These are phyloP conservation scores for Drosophila mercatorum DNA, from an alignment of 2,888 invertebrate genomes.

Conservation along the genomic window DNA sequence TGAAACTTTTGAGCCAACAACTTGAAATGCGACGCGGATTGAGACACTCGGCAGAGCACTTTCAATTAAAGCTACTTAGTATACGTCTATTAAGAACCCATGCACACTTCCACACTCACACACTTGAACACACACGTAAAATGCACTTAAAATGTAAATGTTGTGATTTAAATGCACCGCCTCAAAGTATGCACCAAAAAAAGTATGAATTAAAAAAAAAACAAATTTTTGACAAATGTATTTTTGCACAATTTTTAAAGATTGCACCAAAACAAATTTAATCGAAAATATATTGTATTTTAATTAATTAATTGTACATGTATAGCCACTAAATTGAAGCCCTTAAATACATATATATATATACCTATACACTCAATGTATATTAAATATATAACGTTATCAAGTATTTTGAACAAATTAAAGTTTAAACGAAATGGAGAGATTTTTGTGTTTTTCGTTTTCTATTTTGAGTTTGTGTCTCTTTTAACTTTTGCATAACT, in stretches of 20 bases:
- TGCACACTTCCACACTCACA: conserved; percentile 20
- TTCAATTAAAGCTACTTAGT: conserved; percentile 33
- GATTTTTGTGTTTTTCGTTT: conserved; percentile 38
- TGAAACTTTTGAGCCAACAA: conserved; percentile 74
- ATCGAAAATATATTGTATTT: conserved; percentile 55
- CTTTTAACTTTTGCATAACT: conserved; percentile 37
- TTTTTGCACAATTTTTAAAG: conserved; percentile 74
- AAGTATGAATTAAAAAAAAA: not conserved
- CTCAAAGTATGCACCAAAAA: conserved; percentile 75
- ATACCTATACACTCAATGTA: conserved; percentile 14
- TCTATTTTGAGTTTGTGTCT: conserved; percentile 43
- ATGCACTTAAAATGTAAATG: conserved; percentile 78
- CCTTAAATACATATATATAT: conserved; percentile 14
- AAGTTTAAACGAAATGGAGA: conserved; percentile 26
- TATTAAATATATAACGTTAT: conserved; percentile 25
- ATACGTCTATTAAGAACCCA: conserved; percentile 36
- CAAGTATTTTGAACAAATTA: conserved; percentile 29
- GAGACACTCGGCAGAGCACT: conserved; percentile 36
- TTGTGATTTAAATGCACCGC: conserved; percentile 80
- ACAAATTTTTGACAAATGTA: conserved; percentile 69
- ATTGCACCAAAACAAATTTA: conserved; percentile 65
- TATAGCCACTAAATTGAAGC: conserved; percentile 46
- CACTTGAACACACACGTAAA: conserved; percentile 25
- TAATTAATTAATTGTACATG: conserved; percentile 49
- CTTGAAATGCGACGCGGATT: conserved; percentile 46